Percentiles rank a stretch among this genome's conserved stretches.
Evolutionary conservation across 2,888 invertebrate genomes (phyloP).

Genomic region (Netelia fuscicornis): DNA sequence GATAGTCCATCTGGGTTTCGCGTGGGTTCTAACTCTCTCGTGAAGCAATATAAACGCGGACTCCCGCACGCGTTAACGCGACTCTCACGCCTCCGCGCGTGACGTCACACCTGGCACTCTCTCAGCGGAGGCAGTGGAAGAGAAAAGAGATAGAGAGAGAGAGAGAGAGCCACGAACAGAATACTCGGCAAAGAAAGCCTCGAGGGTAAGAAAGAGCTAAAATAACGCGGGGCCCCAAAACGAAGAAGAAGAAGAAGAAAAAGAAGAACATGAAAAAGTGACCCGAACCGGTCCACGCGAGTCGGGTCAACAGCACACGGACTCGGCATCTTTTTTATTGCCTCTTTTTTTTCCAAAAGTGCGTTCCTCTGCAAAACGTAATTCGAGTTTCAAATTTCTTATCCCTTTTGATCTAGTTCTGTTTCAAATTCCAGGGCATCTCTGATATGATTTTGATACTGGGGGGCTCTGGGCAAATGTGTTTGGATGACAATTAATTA

Average conservation of each 20-base stretch:
- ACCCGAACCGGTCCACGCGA: constrained; percentile 45
- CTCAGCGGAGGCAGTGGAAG: constrained; percentile 53
- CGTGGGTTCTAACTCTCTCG: constrained; percentile 63
- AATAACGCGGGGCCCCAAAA: constrained; percentile 35
- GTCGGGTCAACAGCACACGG: constrained; percentile 46
- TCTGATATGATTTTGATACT: background rate
- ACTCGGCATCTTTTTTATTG: constrained; percentile 21
- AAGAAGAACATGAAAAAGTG: constrained; percentile 50
- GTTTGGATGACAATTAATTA: no score
- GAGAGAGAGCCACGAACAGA: constrained; percentile 54
- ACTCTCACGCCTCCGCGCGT: constrained; percentile 70
- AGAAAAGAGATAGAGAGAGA: constrained; percentile 52
- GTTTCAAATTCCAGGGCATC: background rate
- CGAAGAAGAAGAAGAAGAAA: constrained; percentile 30
- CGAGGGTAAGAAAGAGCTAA: constrained; percentile 33
- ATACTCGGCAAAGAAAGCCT: constrained; percentile 46
- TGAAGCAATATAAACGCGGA: constrained; percentile 43
- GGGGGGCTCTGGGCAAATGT: no score
- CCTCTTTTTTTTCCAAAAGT: background rate
- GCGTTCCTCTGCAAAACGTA: constrained; percentile 28
- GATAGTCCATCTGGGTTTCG: constrained; percentile 61
- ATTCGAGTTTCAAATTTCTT: constrained; percentile 20
- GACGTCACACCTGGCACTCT: constrained; percentile 69
- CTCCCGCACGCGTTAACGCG: constrained; percentile 59
- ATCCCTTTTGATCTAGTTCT: constrained; percentile 9